A percentile compares a stretch with the other conserved stretches of the same genome.
Conservation (phyloP, 2,797 vertebrate species). For the Adrianichthys oophorus region DNA sequence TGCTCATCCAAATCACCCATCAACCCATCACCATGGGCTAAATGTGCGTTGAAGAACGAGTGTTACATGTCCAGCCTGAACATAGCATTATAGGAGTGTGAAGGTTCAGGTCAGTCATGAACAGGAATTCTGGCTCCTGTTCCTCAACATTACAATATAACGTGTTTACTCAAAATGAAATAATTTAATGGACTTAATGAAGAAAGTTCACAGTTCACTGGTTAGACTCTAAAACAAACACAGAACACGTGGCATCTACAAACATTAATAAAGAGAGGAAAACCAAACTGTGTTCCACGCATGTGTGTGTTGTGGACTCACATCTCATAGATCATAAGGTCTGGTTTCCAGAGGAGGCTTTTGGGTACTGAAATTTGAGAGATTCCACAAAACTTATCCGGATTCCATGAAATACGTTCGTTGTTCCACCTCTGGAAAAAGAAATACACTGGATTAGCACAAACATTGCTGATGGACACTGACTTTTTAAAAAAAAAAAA, state of each 20-base stretch:
- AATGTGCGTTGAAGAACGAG: too few relatives aligned
- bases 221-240: conserved; percentile 6
- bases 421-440: conserved; percentile 59
- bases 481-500: neutral
- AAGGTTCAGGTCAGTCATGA: neutral
- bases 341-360: conserved; percentile 66
- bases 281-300: neutral
- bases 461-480: neutral
- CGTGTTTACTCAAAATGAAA: conserved; percentile 6
- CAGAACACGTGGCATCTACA: neutral
- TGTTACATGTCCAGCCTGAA: too few relatives aligned
- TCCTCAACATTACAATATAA: neutral
- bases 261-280: conserved; percentile 1
- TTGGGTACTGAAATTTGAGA: conserved; percentile 49
- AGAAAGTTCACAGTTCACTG: neutral
- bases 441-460: neutral
- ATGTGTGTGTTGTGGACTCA: conserved; percentile 37
- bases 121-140: neutral
- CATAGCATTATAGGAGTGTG: too few relatives aligned
- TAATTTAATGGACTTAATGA: conserved; percentile 3
- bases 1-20: too few relatives aligned
- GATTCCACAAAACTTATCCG: conserved; percentile 69
- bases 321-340: conserved; percentile 68
- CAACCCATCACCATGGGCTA: too few relatives aligned
- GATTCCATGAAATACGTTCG: conserved; percentile 68